phyloP scores from a whole-genome alignment of 1,140 invertebrate genomes.

The Drosophila baimaii region DNA sequence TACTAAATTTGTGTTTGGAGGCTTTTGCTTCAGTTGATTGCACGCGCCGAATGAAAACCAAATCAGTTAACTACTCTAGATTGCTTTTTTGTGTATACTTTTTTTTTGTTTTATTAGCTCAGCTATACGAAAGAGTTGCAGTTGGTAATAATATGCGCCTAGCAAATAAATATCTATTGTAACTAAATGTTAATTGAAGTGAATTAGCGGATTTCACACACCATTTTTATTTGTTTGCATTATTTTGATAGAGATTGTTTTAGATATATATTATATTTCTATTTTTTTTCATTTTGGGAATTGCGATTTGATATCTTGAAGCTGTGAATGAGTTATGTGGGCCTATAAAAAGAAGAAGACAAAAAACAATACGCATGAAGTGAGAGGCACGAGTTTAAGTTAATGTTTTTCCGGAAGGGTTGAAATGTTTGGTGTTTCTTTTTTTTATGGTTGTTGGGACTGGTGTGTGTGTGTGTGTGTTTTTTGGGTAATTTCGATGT shows the following conservation, averaged over 20 bases:
- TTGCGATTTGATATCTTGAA: conserved; percentile 60
- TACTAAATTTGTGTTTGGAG: conserved; percentile 55
- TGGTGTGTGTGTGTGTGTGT: conserved; percentile 25
- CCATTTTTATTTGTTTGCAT: conserved; percentile 65
- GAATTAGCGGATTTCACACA: conserved; percentile 62
- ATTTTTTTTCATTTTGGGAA: conserved; percentile 3
- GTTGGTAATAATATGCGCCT: conserved; percentile 31
- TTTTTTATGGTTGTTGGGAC: conserved; percentile 27
- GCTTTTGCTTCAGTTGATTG: conserved; percentile 62
- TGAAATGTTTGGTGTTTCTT: conserved; percentile 40
- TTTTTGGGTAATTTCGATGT: conserved; percentile 52
- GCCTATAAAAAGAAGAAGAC: conserved; percentile 66
- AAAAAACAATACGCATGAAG: conserved; percentile 62
- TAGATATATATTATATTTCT: conserved; percentile 13
- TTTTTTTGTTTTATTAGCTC: conserved; percentile 20
- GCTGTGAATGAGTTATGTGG: conserved; percentile 57
- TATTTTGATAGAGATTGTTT: conserved; percentile 43
- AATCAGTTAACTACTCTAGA: conserved; percentile 70
- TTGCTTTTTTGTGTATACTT: conserved; percentile 26
- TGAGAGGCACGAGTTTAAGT: conserved; percentile 35
- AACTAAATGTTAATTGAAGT: conserved; percentile 17
- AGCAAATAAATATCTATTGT: conserved; percentile 20
- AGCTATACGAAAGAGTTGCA: conserved; percentile 53
- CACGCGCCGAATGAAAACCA: conserved; percentile 84
- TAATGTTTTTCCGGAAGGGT: conserved; percentile 23